Evolutionary conservation across 2,797 vertebrate genomes (phyloP), one percentile per base, ranked within the genome.

Genomic region (Dallia pectoralis): DNA sequence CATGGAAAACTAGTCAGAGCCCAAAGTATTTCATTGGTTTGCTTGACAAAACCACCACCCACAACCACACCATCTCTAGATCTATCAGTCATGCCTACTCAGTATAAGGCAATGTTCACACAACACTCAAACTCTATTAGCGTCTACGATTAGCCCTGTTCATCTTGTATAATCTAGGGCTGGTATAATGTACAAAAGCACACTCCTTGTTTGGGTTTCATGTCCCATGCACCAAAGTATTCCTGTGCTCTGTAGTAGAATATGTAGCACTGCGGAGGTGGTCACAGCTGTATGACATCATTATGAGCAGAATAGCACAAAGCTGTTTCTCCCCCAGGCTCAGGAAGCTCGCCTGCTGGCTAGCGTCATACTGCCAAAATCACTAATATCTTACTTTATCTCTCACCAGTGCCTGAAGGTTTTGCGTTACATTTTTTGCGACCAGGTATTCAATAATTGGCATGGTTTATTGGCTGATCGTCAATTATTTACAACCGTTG

Each of bases 281-380:
- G 65, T 25, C 72, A 61, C 30, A 74, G 33, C 40, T 27, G 48
- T 11, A 74, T 70, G 62, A 74, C 72, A 77, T 77, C 67, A 70
- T 65, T 22, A 11, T 36, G 33, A 22, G 44, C 63, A 47, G 64
- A 64, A 77, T 72, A 51, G 25, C 70, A 19, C 2, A 19, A 9
- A 29, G 30, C 47, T 51, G 25, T 68, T 30, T 8, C 8, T 1
- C 12, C 29, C n/a, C 30, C 56, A 27, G 11, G 18, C 29, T 71
- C 49, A 33, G 69, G 51, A 56, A 27, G 30, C 53, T 59, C 8
- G 22, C 12, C 8, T 53, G 64, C 70, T 30, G 29, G 14, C 19
- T 49, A 12, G 25, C 18, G 11, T 30, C 27, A n/a, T 32, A 22
- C 32, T 30, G 51, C 4, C 51, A 22, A n/a, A 19, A 18, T 53